phyloP scores from a whole-genome alignment of 2,113 vertebrate genomes.

The Chinchilla lanigera region DNA sequence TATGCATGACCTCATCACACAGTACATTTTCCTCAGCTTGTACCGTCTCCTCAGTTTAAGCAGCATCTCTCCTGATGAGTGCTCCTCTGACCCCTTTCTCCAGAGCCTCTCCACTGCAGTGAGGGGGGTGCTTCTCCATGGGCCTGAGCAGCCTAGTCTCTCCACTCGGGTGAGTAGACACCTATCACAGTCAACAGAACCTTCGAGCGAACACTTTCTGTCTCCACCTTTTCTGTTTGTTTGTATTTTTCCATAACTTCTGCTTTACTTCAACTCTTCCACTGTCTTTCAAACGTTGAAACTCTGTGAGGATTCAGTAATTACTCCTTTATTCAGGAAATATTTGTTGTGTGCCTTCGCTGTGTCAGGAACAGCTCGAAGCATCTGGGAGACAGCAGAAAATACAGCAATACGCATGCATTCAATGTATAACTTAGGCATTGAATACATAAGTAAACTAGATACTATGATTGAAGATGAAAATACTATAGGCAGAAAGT shows the following conservation, averaged over 20 bases:
- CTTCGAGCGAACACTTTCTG: not conserved
- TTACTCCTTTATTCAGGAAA: not conserved
- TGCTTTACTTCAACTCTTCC: not conserved
- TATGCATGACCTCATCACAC: not conserved
- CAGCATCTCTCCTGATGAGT: not conserved
- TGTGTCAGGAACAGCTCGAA: not conserved
- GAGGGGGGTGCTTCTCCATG: not conserved
- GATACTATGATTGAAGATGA: not conserved
- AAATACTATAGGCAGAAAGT: not conserved
- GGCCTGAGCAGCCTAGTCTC: not conserved
- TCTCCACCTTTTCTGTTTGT: not conserved
- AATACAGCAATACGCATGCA: not conserved
- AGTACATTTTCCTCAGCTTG: not conserved
- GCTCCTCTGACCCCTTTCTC: not conserved
- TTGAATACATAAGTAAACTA: not conserved
- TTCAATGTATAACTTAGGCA: not conserved
- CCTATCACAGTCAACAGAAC: fast-evolving
- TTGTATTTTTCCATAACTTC: constrained; percentile 23
- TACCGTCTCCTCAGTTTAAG: not conserved
- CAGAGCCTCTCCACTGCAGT: not conserved
- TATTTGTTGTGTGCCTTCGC: not conserved
- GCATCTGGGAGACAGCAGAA: not conserved
- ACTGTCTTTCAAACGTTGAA: not conserved
- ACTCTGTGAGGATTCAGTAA: not conserved
- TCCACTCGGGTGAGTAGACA: no score